Evolutionary conservation across 64 coral and sea anemone genomes (phyloP).

Genomic region (Catalaphyllia jardinei): DNA sequence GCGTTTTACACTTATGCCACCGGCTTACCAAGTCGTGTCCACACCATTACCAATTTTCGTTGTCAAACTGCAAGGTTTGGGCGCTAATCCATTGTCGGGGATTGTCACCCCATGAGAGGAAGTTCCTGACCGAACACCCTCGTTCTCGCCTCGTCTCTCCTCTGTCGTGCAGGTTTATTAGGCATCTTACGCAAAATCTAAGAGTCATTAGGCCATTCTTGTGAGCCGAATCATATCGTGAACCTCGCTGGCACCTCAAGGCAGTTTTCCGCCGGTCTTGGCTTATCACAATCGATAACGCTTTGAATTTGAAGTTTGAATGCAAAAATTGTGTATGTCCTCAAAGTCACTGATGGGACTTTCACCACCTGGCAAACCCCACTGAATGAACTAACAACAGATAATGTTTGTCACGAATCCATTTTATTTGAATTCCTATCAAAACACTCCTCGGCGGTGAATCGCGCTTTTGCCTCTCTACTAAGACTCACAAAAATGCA

Average conservation of each 20-base stretch:
- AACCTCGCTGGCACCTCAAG: not conserved
- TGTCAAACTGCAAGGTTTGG: not conserved
- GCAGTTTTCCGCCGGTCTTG: not conserved
- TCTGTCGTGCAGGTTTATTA: conserved; percentile 23
- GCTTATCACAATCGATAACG: conserved; percentile 8
- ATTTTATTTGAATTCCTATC: conserved; percentile 11
- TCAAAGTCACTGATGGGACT: not conserved
- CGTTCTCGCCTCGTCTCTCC: not conserved
- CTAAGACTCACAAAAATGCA: not conserved
- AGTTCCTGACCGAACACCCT: not conserved
- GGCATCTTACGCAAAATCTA: conserved; percentile 26
- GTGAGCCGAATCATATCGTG: not conserved
- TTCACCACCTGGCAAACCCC: not conserved
- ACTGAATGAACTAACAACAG: not conserved
- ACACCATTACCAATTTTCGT: not conserved
- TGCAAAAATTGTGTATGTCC: conserved; percentile 1
- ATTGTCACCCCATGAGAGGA: no score
- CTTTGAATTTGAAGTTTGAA: conserved; percentile 1
- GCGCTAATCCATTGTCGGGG: not conserved
- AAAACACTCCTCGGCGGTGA: conserved; percentile 7
- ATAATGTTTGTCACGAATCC: not conserved
- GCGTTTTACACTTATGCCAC: conserved; percentile 15
- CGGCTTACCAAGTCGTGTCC: not conserved
- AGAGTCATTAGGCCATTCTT: conserved; percentile 24
- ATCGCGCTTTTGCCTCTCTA: not conserved